phyloP scores from a whole-genome alignment of 2,888 invertebrate genomes.

The Erebia aethiops region DNA sequence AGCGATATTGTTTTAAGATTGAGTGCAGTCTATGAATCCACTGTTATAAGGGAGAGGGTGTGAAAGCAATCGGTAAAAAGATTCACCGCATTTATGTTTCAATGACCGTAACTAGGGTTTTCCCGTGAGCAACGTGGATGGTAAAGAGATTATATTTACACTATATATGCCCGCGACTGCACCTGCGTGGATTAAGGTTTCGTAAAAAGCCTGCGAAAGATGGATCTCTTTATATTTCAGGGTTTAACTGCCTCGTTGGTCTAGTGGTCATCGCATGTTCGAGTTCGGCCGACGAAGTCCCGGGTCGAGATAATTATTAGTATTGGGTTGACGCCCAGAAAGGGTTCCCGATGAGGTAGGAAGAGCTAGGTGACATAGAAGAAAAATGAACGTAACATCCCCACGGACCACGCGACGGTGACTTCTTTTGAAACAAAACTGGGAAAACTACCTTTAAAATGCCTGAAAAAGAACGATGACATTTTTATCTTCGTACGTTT shows the following conservation, averaged over 20 bases:
- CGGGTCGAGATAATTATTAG: too few relatives aligned
- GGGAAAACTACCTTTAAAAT: background rate
- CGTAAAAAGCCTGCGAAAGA: too few relatives aligned
- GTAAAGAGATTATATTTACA: background rate
- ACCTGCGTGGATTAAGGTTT: too few relatives aligned
- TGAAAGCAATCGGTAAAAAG: slow-evolving; percentile 7
- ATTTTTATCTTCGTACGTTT: slow-evolving; percentile 1
- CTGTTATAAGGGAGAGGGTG: slow-evolving; percentile 49
- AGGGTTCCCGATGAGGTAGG: too few relatives aligned
- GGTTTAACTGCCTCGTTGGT: too few relatives aligned
- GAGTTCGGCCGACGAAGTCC: too few relatives aligned
- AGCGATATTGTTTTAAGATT: slow-evolving; percentile 81
- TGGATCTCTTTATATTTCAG: too few relatives aligned
- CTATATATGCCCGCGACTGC: too few relatives aligned
- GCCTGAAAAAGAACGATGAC: background rate
- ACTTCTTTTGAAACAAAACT: background rate
- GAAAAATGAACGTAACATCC: background rate
- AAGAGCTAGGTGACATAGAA: too few relatives aligned
- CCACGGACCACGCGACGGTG: background rate
- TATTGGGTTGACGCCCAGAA: too few relatives aligned
- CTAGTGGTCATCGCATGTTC: too few relatives aligned
- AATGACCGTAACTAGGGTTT: background rate
- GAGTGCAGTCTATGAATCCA: slow-evolving; percentile 59
- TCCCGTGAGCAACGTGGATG: background rate
- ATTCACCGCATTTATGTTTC: background rate